These are phyloP conservation scores for Hippopotamyrus pictus DNA, from an alignment of 2,797 vertebrate genomes.

Conservation along the genomic window DNA sequence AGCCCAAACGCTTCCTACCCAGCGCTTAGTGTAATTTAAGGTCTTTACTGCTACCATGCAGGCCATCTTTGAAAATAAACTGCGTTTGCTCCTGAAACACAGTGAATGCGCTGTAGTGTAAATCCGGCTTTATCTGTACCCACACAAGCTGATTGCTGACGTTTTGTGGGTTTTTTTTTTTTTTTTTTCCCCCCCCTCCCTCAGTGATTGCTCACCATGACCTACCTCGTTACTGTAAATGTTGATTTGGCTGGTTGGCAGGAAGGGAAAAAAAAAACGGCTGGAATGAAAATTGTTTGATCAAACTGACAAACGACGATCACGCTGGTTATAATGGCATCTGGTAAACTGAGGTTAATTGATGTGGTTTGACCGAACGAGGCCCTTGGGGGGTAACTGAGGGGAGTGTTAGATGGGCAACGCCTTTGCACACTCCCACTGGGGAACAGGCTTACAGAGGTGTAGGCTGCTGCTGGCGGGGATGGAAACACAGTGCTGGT, in stretches of 20 bases:
- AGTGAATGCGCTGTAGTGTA: not conserved
- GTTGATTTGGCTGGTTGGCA: not conserved
- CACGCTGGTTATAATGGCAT: constrained; percentile 35
- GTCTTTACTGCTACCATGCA: not conserved
- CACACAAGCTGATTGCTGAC: not conserved
- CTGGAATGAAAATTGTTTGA: not conserved
- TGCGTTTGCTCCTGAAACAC: not conserved
- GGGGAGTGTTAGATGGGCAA: not conserved
- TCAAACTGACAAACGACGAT: constrained; percentile 32
- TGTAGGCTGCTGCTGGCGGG: not conserved
- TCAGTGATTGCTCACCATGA: not conserved
- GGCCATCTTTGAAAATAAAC: not conserved
- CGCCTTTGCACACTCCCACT: not conserved
- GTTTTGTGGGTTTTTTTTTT: not conserved
- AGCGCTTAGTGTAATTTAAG: not conserved
- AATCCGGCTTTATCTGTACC: not conserved
- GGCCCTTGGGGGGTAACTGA: constrained; percentile 41
- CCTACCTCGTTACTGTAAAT: not conserved
- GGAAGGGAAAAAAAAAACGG: not conserved
- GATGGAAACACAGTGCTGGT: not conserved
- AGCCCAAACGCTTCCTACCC: not conserved
- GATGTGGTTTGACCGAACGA: constrained; percentile 45
- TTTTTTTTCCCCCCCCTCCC: no score
- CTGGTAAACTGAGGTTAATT: constrained; percentile 46
- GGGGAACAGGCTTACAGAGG: not conserved